Conservation (phyloP, 2,113 vertebrate genomes). For the Cercocebus atys region DNA sequence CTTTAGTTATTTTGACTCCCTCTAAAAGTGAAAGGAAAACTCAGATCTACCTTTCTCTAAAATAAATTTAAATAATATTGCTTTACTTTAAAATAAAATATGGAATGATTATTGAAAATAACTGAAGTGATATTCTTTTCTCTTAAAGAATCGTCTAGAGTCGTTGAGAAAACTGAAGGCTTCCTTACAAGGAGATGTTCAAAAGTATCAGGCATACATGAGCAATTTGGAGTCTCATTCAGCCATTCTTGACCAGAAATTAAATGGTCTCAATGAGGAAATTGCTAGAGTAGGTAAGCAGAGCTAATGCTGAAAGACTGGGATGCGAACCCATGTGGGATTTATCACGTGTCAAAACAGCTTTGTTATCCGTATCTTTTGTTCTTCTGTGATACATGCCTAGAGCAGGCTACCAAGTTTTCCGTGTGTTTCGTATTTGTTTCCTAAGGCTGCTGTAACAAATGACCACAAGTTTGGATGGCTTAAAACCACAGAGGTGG, state of each 20-base stretch:
- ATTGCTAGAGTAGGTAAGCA: constrained; percentile 88
- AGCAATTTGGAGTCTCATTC: constrained; percentile 89
- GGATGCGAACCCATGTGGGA: too few species aligned
- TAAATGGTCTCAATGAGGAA: constrained; percentile 86
- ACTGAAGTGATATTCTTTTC: constrained; percentile 16
- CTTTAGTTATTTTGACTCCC: constrained; percentile 1
- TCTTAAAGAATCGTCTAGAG: constrained; percentile 91
- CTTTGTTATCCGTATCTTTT: not conserved
- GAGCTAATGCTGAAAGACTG: not conserved
- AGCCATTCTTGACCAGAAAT: constrained; percentile 87
- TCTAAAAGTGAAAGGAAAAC: constrained; percentile 35
- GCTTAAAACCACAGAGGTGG: not conserved
- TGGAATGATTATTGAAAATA: constrained; percentile 31
- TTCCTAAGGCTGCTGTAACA: not conserved
- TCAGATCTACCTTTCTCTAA: constrained; percentile 29
- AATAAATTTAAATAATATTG: constrained; percentile 41
- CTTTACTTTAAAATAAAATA: constrained; percentile 49
- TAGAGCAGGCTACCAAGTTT: not conserved
- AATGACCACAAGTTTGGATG: not conserved
- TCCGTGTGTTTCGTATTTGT: not conserved
- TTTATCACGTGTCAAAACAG: not conserved
- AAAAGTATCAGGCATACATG: constrained; percentile 92
- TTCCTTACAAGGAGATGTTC: constrained; percentile 90
- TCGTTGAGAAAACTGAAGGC: constrained; percentile 88
- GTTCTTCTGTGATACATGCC: not conserved